Evolutionary conservation across 2,888 invertebrate genomes (phyloP), one percentile per base, ranked within the genome.

Genomic region (Clepsis dumicolana): DNA sequence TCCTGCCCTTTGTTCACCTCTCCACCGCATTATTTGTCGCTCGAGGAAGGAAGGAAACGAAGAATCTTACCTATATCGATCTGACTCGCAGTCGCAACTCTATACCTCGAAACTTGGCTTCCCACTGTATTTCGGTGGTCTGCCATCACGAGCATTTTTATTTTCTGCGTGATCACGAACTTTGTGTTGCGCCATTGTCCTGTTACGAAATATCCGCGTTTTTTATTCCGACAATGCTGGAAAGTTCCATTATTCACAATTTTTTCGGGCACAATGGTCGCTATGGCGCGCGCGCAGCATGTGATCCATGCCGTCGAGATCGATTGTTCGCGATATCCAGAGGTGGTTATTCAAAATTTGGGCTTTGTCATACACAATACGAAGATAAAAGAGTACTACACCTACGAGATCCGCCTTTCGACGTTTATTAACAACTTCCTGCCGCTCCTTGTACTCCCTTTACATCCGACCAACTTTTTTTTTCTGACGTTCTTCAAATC

Each of bases 1-100:
- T 93, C 84, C 86, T 87, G 90, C 85, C 91, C 89, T 93, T 93
- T 93, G 91, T 93, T 90, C 86, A 73, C 80, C 82, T 82, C 83
- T 82, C 80, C 82, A 88, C 90, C 87, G 80, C 84, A 86, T 80
- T 86, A 86, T 87, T 83, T 82, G 78, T 82, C 76, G 76, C 77
- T 77, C 71, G 71, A 83, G 86, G 85, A 89, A 88, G 87, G 86
- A 88, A 91, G 91, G 87, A 91, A 89, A 84, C 80, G 74, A 77
- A 73, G 56, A 67, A 67, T 67, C 62, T 67, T 67, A 66, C 66
- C 66, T 57, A 67, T 63, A 67, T 63, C 35, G 62, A 67, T 67
- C 50, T 57, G 38, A 67, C 62, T 62, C 27, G 75, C 73, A 25
- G 21, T 59, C 44, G 21, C 16, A 44, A 60, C 48, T n/a, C n/a